Percentiles rank a stretch among this genome's conserved stretches.
phyloP scores from a whole-genome alignment of 2,888 invertebrate genomes.

The Cheilosia variabilis region DNA sequence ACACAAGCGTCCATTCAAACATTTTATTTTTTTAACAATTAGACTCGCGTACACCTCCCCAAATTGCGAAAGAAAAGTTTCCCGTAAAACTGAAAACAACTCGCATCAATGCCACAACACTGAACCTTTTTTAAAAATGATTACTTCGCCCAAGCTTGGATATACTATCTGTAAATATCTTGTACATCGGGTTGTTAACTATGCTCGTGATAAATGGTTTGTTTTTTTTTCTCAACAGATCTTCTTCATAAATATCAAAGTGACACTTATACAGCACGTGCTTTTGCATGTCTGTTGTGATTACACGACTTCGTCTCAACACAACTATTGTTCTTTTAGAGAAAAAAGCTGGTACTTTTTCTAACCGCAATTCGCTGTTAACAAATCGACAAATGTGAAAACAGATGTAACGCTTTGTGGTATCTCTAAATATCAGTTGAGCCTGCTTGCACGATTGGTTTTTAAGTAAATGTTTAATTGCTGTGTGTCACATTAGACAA shows the following conservation, averaged over 20 bases:
- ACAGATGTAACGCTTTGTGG: too few species aligned
- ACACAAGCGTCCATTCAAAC: too few species aligned
- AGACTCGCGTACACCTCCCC: not conserved
- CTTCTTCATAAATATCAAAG: not conserved
- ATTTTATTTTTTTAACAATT: too few species aligned
- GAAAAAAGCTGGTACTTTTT: too few species aligned
- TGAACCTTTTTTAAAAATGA: slow-evolving; percentile 1
- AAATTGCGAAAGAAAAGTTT: not conserved
- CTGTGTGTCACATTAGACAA: not conserved
- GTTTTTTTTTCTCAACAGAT: not conserved
- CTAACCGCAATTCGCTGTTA: too few species aligned
- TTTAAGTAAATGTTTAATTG: slow-evolving; percentile 4
- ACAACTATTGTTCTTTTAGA: too few species aligned
- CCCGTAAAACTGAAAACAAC: not conserved
- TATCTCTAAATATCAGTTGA: too few species aligned
- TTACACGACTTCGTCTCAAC: too few species aligned
- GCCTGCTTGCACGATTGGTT: too few species aligned
- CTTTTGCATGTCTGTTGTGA: too few species aligned
- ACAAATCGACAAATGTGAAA: too few species aligned
- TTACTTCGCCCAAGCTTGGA: not conserved
- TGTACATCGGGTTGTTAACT: not conserved
- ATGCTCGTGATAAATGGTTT: not conserved
- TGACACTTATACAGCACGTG: not conserved
- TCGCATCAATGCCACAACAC: not conserved
- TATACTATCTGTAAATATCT: slow-evolving; percentile 8